Percentiles rank a stretch among this genome's conserved stretches.
phyloP scores from a whole-genome alignment of 92 coral and sea anemone species.

The Umimayanthus kanabou region DNA sequence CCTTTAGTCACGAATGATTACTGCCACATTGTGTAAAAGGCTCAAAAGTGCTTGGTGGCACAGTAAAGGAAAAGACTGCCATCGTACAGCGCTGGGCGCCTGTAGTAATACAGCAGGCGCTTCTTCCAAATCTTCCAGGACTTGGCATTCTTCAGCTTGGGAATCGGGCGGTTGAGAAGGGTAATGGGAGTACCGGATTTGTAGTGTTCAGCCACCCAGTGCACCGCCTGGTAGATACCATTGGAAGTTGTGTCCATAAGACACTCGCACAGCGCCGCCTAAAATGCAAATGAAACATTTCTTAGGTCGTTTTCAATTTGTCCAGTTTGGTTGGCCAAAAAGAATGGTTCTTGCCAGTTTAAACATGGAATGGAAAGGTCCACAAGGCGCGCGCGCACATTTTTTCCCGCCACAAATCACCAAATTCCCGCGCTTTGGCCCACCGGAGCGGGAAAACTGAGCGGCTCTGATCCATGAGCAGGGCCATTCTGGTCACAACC shows the following conservation, averaged over 20 bases:
- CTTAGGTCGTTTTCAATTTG: too few relatives aligned
- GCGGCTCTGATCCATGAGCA: too few relatives aligned
- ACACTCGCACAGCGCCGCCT: constrained; percentile 72
- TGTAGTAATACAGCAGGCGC: constrained; percentile 77
- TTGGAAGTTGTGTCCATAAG: constrained; percentile 67
- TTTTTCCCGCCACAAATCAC: too few relatives aligned
- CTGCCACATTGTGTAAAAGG: not conserved
- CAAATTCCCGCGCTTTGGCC: too few relatives aligned
- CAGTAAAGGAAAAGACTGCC: constrained; percentile 73
- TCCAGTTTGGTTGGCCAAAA: too few relatives aligned
- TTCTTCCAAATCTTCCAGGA: constrained; percentile 79
- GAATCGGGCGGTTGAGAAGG: constrained; percentile 74
- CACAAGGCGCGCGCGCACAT: too few relatives aligned
- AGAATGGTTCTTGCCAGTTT: too few relatives aligned
- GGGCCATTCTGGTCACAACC: too few relatives aligned
- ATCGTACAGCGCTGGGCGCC: constrained; percentile 66
- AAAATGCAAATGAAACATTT: not conserved
- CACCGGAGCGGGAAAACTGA: too few relatives aligned
- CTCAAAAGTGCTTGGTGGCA: constrained; percentile 76
- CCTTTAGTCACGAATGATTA: too few relatives aligned
- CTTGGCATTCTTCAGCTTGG: constrained; percentile 70
- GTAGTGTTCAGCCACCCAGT: constrained; percentile 86
- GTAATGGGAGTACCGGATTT: constrained; percentile 80
- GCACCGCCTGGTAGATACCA: constrained; percentile 77
- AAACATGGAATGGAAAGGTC: too few relatives aligned